phyloP scores from a whole-genome alignment of 2,113 vertebrate genomes.

The Myotis yumanensis region DNA sequence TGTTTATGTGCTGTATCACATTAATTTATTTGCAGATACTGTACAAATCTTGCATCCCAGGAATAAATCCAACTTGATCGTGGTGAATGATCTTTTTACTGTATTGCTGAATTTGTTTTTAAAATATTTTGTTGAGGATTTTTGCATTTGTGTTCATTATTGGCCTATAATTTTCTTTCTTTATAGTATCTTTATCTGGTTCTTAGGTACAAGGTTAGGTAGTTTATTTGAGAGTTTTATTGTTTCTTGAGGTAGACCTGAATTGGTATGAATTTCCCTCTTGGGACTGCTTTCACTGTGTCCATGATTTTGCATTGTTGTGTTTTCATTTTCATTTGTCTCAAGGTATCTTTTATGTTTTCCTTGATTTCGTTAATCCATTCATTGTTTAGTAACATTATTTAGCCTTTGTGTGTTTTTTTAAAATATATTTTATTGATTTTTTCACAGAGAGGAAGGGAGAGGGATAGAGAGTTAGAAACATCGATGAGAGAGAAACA shows the following conservation, averaged over 20 bases:
- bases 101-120: not conserved
- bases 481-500: too few species aligned
- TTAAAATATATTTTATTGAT: not conserved
- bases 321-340: not conserved
- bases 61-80: not conserved
- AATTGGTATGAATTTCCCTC: not conserved
- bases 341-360: not conserved
- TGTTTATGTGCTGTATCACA: not conserved
- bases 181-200: not conserved
- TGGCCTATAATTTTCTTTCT: not conserved
- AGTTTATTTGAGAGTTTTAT: not conserved
- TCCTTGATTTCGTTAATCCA: not conserved
- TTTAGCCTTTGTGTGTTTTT: not conserved
- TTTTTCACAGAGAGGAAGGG: too few species aligned
- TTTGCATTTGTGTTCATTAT: not conserved
- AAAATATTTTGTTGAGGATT: not conserved
- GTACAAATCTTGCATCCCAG: not conserved
- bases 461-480: too few species aligned
- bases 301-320: not conserved
- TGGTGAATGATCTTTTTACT: not conserved
- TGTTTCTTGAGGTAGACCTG: not conserved
- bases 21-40: not conserved
- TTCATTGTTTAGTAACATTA: not conserved
- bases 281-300: not conserved
- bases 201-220: not conserved